Evolutionary conservation across 2,888 invertebrate species (phyloP).

Genomic region (Dexiosoma caninum): DNA sequence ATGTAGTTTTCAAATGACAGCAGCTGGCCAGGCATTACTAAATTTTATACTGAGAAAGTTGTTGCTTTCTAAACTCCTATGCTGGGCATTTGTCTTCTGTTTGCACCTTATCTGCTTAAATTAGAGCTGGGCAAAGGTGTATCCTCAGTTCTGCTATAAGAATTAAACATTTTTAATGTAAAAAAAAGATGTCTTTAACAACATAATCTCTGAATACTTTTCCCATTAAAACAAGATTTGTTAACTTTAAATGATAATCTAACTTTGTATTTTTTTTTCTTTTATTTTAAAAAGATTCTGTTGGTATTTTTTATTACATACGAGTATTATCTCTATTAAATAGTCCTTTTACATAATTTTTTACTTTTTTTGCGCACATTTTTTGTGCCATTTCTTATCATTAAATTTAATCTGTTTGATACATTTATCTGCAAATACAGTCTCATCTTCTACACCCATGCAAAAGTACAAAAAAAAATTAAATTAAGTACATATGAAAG

Average conservation of each 20-base stretch:
- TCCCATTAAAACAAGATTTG: neutral
- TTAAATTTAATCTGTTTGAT: slow-evolving; percentile 45
- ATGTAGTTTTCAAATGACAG: too few species aligned
- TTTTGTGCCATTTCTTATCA: too few species aligned
- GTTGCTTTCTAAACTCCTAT: too few species aligned
- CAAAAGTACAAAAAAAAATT: neutral
- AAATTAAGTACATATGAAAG: slow-evolving; percentile 21
- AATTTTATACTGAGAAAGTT: too few species aligned
- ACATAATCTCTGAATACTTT: neutral
- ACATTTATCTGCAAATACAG: slow-evolving; percentile 26
- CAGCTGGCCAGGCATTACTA: too few species aligned
- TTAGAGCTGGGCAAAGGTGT: too few species aligned
- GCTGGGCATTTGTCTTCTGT: too few species aligned
- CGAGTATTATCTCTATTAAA: neutral
- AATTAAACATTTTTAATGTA: too few species aligned
- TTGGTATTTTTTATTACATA: neutral
- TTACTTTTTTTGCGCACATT: too few species aligned
- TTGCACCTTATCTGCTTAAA: too few species aligned
- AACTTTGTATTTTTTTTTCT: too few species aligned
- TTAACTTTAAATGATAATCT: neutral
- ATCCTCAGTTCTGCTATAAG: too few species aligned
- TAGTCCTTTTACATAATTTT: neutral
- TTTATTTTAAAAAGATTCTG: neutral
- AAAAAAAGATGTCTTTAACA: neutral
- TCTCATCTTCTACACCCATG: slow-evolving; percentile 7